Evolutionary conservation across 2,888 invertebrate genomes (phyloP), one percentile per base, ranked within the genome.

Genomic region (Dichetophora obliterata): DNA sequence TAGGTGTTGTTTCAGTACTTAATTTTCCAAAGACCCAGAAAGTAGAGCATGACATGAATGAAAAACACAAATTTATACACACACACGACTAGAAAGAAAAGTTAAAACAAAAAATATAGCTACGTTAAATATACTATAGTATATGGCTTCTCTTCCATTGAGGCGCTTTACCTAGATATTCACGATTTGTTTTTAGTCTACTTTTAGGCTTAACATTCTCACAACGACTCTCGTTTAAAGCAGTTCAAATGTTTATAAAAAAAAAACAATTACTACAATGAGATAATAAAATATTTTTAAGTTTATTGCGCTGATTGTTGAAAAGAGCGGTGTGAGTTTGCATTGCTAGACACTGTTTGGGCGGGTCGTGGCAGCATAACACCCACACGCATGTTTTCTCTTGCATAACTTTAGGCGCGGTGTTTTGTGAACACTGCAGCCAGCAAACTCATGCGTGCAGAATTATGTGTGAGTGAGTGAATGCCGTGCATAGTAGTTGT

Each of bases 341-440:
- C n/a, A n/a, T n/a, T n/a, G n/a, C n/a, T n/a, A n/a, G n/a, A n/a
- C n/a, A n/a, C n/a, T n/a, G n/a, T n/a, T n/a, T n/a, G n/a, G n/a
- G n/a, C n/a, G n/a, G n/a, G n/a, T n/a, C n/a, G n/a, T n/a, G n/a
- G 63, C 34, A 1, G 63, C 34, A 34, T 34, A 31, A 8, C 63
- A 34, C 63, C 63, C 8, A 63, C 63, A 27, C n/a, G 34, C n/a
- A 9, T n/a, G 34, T 31, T 31, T 34, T 65, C 27, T 1, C 22
- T 63, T 63, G 63, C 63, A 63, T 63, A 63, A 63, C 63, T n/a
- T 31, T 11, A 63, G 63, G 63, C 27, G 63, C 34, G 34, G 27
- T 31, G 59, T 19, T 27, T 22, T 14, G 22, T 22, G 9, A 59
- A 0, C 0, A 59, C 11, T 24, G 24, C 22, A 24, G 57, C 6